A percentile compares a stretch with the other conserved stretches of the same genome.
Conservation (phyloP, 2,113 vertebrate species). For the Mormyrus lacerda region DNA sequence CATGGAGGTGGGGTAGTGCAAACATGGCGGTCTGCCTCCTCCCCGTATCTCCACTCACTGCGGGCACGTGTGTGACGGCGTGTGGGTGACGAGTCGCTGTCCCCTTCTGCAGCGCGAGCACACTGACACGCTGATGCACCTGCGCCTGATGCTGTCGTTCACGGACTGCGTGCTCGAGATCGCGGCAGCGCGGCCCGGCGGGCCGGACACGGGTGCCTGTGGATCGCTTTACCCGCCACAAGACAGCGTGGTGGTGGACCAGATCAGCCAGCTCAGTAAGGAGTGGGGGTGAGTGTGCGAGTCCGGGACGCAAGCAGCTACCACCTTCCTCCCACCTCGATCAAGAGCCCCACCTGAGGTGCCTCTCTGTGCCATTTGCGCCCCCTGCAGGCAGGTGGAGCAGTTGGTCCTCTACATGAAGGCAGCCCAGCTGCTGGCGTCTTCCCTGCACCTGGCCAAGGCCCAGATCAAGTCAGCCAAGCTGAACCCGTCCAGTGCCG, state of each 20-base stretch:
- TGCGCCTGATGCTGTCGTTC: slow-evolving; percentile 87
- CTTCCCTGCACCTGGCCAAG: slow-evolving; percentile 91
- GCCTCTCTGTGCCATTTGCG: not conserved
- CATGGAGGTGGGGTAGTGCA: slow-evolving; percentile 79
- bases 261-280: slow-evolving; percentile 94
- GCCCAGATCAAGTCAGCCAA: slow-evolving; percentile 90
- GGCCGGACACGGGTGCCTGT: slow-evolving; percentile 72
- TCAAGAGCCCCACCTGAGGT: not conserved
- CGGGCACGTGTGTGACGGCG: not conserved
- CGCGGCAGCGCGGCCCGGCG: slow-evolving; percentile 69
- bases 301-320: not conserved
- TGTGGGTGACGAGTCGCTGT: not conserved
- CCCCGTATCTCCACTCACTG: not conserved
- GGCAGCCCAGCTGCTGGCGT: slow-evolving; percentile 84
- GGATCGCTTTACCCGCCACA: slow-evolving; percentile 85
- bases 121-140: slow-evolving; percentile 85
- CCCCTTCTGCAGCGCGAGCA: slow-evolving; percentile 74
- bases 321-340: not conserved
- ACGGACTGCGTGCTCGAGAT: slow-evolving; percentile 91
- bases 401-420: slow-evolving; percentile 97
- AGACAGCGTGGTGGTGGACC: slow-evolving; percentile 90
- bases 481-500: slow-evolving; percentile 85
- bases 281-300: slow-evolving; percentile 79
- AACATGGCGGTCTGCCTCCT: not conserved
- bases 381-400: slow-evolving; percentile 77